phyloP scores from a whole-genome alignment of 2,113 vertebrate genomes.

The Cromileptes altivelis region DNA sequence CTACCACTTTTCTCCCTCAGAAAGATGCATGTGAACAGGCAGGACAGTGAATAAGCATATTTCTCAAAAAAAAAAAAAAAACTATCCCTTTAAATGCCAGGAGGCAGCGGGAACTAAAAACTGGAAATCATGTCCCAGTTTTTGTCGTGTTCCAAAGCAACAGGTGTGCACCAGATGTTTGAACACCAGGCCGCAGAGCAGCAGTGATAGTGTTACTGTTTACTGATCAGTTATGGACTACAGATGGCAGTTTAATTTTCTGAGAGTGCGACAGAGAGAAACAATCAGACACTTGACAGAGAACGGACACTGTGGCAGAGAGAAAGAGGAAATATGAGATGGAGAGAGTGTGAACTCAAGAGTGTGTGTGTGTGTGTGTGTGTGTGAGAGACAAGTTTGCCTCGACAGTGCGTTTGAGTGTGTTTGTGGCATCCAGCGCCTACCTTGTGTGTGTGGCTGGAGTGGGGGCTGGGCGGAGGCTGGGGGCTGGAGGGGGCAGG shows the following conservation, averaged over 20 bases:
- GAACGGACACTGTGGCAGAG: background rate
- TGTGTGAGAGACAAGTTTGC: conserved; percentile 30
- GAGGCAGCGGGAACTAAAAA: background rate
- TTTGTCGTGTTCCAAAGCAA: background rate
- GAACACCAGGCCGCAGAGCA: conserved; percentile 12
- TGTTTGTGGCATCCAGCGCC: conserved; percentile 47
- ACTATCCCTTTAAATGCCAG: too few relatives aligned
- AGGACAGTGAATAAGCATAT: background rate
- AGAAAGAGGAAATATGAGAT: conserved; percentile 30
- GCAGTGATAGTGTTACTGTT: conserved; percentile 1
- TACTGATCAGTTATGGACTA: conserved; percentile 14
- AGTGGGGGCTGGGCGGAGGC: conserved; percentile 80
- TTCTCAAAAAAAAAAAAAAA: too few relatives aligned
- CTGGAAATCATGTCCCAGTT: background rate
- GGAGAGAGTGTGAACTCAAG: background rate
- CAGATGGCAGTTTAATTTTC: background rate
- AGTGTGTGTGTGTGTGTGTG: conserved; percentile 13
- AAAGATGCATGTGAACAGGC: too few relatives aligned
- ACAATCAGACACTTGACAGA: background rate
- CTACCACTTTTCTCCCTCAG: too few relatives aligned
- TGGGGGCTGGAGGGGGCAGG: conserved; percentile 81
- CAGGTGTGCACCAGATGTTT: background rate
- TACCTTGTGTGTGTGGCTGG: conserved; percentile 85
- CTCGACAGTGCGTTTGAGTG: conserved; percentile 34
- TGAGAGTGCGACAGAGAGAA: background rate